Base-by-base conservation (phyloP, 64 coral and sea anemone species). In the Astreopora myriophthalma region DNA sequence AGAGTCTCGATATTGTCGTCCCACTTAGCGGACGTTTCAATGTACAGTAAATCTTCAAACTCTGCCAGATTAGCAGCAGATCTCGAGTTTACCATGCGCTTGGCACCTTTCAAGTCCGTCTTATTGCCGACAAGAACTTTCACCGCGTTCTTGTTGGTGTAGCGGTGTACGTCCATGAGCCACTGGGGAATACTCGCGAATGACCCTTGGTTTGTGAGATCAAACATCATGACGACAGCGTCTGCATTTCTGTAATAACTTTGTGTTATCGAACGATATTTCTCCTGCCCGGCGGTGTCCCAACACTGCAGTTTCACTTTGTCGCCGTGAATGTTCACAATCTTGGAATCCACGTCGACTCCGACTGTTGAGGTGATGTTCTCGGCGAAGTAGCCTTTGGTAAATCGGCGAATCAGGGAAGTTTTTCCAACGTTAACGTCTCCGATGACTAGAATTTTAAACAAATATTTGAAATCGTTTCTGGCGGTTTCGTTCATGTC, bases 11-110 rank as follows among this genome's bases (percentile, higher is more conserved):
- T 88, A 75, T 99, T 99, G 35, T 99, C 94, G 60, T 95, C 97
- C 91, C 94, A 95, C 62, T 99, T 99, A 23, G 97, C 97, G 23
- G 97, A 99, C 33, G 97, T 95, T 91, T 99, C 97, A 40, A 99
- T 69, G 61, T 93, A 99, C 16, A 99, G 60, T n/a, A 99, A 91
- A 29, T 99, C 97, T 34, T 99, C 97, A 31, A 99, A 99, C 33
- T 99, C 97, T 23, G 97, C 97, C 13, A 99, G 91, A 86, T 93
- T 95, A 28, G 94, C 94, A 27, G 90, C 97, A 31, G 97, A 99
- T 64, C 91, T 88, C 48, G 94, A 90, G 25, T 92, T 95, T 10
- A 99, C 97, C 89, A 93, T 90, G 1, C 97, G 74, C 0, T 71
- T 90, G 19, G 93, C 91, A 6, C 92, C 96, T 84, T 90, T 93